Conservation (phyloP, 2,113 vertebrate genomes). For the Balaenoptera acutorostrata region DNA sequence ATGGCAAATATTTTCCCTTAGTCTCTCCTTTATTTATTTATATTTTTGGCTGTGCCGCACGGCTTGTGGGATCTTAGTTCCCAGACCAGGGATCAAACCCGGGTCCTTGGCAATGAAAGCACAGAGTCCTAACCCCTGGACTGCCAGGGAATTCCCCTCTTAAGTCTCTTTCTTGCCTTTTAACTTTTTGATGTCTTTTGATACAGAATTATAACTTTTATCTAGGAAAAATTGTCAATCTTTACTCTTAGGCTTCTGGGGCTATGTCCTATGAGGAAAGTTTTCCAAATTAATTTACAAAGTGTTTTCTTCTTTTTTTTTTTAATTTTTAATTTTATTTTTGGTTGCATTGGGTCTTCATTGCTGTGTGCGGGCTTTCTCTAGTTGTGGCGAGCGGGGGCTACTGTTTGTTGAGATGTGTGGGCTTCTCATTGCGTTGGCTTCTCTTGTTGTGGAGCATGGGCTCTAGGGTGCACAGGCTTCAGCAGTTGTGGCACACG, state of each 20-base stretch:
- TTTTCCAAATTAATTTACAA: background rate
- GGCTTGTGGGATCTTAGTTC: background rate
- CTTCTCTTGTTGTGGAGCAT: no score
- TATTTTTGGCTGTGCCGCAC: background rate
- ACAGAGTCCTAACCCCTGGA: background rate
- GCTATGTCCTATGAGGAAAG: background rate
- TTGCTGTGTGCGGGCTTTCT: no score
- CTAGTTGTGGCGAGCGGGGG: no score
- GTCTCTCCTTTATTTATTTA: background rate
- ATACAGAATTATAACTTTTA: background rate
- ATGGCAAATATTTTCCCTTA: background rate
- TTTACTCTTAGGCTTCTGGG: background rate
- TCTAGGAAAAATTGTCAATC: background rate
- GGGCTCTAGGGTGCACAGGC: no score
- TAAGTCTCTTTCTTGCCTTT: background rate
- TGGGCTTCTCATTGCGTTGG: no score
- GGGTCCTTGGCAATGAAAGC: background rate
- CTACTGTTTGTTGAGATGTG: no score
- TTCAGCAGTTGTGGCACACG: no score
- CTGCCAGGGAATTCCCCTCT: background rate
- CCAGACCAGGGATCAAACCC: background rate
- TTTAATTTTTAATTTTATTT: no score
- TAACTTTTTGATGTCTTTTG: conserved; percentile 9
- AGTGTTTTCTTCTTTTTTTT: background rate
- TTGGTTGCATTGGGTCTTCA: no score